Evolutionary conservation across 2,888 invertebrate species (phyloP), one percentile per base, ranked within the genome.

Genomic region (Drosophila hamatofila): DNA sequence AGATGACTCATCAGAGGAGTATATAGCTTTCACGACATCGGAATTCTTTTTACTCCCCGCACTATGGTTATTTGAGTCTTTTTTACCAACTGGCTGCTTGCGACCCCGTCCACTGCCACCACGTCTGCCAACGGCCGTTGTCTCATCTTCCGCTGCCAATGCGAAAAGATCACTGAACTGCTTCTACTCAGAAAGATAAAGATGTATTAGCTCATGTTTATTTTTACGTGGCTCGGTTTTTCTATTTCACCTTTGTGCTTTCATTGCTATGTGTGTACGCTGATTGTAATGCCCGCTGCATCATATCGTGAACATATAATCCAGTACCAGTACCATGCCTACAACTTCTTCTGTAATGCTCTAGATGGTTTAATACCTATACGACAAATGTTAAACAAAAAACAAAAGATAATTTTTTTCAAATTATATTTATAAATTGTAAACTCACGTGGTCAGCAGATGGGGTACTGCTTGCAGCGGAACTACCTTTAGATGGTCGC

Each of bases 81-180:
- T 93, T 89, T 93, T 93, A 63, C 94, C 94, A 85, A 94, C 92
- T 72, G 95, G 94, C 88, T 94, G 94, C 67, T 95, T 94, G 63
- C 94, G 94, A 79, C 95, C 93, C 84, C 95, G 95, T 74, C 96
- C 94, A 67, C 94, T 94, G 23, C 93, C 94, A 64, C 95, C 95
- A 89, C 95, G 94, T 89, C 94, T 94, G 81, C 94, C 95, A 91
- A 94, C 95, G 78, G 93, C 95, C 88, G 92, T 92, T 66, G 95
- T 94, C 91, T 97, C 97, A 90, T 97, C 97, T 90, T 97, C 97
- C 93, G 97, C 98, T 35, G 97, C 97, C 81, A 98, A 94, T 9
- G 97, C 96, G 92, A 98, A 97, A 84, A 98, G 94, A 90, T 98
- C 97, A 91, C 96, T 96, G 93, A 97, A 98, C 94, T 97, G 97